Evolutionary conservation across 2,113 vertebrate species (phyloP).

Genomic region (Ameiurus melas): DNA sequence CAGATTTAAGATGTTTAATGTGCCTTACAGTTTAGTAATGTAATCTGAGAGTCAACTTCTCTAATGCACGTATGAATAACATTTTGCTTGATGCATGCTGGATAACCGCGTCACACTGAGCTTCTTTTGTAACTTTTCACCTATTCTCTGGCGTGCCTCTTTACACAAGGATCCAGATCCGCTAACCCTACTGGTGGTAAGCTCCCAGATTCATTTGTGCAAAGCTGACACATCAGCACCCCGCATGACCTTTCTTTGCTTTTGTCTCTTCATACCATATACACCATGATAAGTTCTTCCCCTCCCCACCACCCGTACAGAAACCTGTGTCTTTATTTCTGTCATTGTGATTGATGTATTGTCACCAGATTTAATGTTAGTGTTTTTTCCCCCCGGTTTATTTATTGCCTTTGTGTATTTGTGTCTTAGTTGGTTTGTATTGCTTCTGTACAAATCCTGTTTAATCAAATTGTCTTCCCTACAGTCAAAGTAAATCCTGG

Average conservation of each 20-base stretch:
- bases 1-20: not conserved
- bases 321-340: not conserved
- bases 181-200: conserved; percentile 99
- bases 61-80: conserved; percentile 30
- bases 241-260: conserved; percentile 52
- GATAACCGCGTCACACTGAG: conserved; percentile 66
- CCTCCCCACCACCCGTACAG: not conserved
- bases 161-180: conserved; percentile 98
- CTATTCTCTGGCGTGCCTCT: conserved; percentile 87
- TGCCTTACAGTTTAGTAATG: not conserved
- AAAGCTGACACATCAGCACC: conserved; percentile 40
- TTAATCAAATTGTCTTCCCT: conserved; percentile 33
- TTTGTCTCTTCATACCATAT: conserved; percentile 28
- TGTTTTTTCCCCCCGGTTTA: not conserved
- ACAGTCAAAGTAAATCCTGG: conserved; percentile 31
- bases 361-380: not conserved
- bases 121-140: conserved; percentile 81
- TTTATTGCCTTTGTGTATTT: conserved; percentile 26
- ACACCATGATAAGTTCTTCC: conserved; percentile 32
- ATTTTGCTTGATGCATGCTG: conserved; percentile 66
- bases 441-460: conserved; percentile 9
- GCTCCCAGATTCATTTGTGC: conserved; percentile 72
- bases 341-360: not conserved
- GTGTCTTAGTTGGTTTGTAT: conserved; percentile 35
- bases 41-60: not conserved